These are phyloP conservation scores for Actinopyga echinites DNA, from an alignment of 53 echinoderm and acorn worm genomes.

Conservation along the genomic window DNA sequence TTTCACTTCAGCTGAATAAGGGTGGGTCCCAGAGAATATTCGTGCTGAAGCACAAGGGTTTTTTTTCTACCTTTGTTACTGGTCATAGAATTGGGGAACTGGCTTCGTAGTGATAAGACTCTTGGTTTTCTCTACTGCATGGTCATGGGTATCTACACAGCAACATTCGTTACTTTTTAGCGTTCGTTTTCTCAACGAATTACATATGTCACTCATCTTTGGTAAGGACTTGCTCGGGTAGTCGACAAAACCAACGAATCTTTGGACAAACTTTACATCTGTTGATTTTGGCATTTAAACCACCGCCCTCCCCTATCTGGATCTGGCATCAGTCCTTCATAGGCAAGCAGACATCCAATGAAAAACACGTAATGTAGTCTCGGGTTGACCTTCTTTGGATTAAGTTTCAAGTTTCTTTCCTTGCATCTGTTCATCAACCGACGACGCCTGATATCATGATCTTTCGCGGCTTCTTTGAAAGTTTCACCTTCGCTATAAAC, in stretches of 20 bases:
- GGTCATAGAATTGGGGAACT: too few species aligned
- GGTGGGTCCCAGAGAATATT: too few species aligned
- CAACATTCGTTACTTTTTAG: neutral
- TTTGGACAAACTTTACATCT: constrained; percentile 40
- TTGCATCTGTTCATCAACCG: constrained; percentile 46
- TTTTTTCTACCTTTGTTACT: too few species aligned
- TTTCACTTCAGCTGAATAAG: too few species aligned
- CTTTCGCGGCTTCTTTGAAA: neutral
- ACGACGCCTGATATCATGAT: constrained; percentile 47
- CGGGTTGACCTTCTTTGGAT: constrained; percentile 39
- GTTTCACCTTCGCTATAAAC: constrained; percentile 42
- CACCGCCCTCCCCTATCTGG: constrained; percentile 29
- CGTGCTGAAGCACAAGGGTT: too few species aligned
- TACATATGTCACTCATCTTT: constrained; percentile 35
- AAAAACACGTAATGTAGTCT: constrained; percentile 19
- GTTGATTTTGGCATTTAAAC: constrained; percentile 47
- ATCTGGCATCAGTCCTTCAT: constrained; percentile 48
- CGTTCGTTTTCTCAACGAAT: neutral
- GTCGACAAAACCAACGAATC: constrained; percentile 54
- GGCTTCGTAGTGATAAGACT: too few species aligned
- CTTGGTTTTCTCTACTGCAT: too few species aligned
- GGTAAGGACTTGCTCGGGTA: constrained; percentile 50
- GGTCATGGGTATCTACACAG: neutral
- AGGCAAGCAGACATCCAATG: constrained; percentile 48
- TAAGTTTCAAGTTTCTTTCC: constrained; percentile 20